Evolutionary conservation across 2,113 vertebrate species (phyloP).

Genomic region (Laticauda colubrina): DNA sequence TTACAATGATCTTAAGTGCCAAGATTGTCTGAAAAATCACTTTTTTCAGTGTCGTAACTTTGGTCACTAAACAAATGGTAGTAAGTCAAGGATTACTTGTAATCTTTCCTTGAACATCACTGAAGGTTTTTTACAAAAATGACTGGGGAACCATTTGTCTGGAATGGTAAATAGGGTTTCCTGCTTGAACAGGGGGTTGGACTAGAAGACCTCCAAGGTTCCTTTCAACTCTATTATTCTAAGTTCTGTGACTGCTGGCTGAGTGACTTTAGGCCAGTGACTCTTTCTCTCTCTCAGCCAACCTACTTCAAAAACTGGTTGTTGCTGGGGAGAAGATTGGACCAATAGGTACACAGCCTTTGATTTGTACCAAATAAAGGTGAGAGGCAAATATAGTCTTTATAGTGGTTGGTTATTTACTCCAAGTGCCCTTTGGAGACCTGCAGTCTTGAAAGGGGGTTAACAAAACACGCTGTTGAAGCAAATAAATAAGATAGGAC

Average conservation of each 20-base stretch:
- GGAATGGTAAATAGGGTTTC: background rate
- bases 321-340: background rate
- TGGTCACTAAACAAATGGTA: background rate
- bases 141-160: background rate
- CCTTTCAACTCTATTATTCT: background rate
- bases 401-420: background rate
- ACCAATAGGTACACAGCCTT: background rate
- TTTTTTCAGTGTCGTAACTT: no score
- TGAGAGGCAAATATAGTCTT: background rate
- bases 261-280: background rate
- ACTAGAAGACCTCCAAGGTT: background rate
- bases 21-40: no score
- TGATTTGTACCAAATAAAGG: background rate
- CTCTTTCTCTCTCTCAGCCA: background rate
- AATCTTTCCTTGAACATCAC: no score
- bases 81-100: no score
- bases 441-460: background rate
- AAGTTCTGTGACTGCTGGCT: background rate
- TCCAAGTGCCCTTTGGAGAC: background rate
- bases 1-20: no score
- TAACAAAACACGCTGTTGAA: background rate
- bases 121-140: no score
- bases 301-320: background rate
- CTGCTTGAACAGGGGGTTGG: background rate
- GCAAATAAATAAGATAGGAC: background rate